Conservation (phyloP, 1,140 invertebrate genomes). For the Drosophila arawakana region DNA sequence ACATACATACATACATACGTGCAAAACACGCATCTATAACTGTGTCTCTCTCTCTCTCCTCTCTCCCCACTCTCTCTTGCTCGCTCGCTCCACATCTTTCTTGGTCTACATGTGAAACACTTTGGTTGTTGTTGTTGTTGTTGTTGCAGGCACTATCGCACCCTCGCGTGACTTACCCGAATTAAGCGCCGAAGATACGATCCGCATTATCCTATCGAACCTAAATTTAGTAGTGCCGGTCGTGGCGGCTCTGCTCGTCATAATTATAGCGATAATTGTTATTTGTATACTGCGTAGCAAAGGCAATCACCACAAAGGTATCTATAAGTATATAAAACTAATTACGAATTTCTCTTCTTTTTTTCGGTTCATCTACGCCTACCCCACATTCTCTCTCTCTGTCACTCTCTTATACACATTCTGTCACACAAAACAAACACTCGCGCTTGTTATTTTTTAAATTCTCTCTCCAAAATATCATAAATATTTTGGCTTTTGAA, state of each 20-base stretch:
- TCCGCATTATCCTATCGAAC: slow-evolving; percentile 93
- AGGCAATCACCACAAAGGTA: slow-evolving; percentile 93
- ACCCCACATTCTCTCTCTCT: slow-evolving; percentile 72
- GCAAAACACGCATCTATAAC: slow-evolving; percentile 21
- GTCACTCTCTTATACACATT: slow-evolving; percentile 12
- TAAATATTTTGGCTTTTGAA: slow-evolving; percentile 44
- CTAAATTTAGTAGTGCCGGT: slow-evolving; percentile 97
- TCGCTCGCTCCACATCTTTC: slow-evolving; percentile 19
- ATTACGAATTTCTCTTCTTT: slow-evolving; percentile 66
- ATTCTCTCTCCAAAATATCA: slow-evolving; percentile 33
- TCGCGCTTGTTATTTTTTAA: slow-evolving; percentile 53
- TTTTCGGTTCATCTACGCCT: slow-evolving; percentile 68
- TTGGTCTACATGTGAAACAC: slow-evolving; percentile 45
- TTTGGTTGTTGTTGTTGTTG: slow-evolving; percentile 78
- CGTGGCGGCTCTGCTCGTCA: slow-evolving; percentile 94
- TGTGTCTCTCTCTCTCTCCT: slow-evolving; percentile 26
- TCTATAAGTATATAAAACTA: slow-evolving; percentile 73
- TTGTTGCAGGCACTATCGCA: slow-evolving; percentile 95
- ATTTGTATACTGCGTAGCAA: slow-evolving; percentile 94
- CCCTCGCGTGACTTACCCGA: slow-evolving; percentile 94
- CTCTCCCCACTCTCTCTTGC: slow-evolving; percentile 5
- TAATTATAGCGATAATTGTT: slow-evolving; percentile 95
- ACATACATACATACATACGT: slow-evolving; percentile 15
- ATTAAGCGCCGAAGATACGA: slow-evolving; percentile 90
- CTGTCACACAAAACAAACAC: slow-evolving; percentile 15